Base-by-base conservation (phyloP, 2,888 invertebrate genomes). In the Notodonta ziczac region DNA sequence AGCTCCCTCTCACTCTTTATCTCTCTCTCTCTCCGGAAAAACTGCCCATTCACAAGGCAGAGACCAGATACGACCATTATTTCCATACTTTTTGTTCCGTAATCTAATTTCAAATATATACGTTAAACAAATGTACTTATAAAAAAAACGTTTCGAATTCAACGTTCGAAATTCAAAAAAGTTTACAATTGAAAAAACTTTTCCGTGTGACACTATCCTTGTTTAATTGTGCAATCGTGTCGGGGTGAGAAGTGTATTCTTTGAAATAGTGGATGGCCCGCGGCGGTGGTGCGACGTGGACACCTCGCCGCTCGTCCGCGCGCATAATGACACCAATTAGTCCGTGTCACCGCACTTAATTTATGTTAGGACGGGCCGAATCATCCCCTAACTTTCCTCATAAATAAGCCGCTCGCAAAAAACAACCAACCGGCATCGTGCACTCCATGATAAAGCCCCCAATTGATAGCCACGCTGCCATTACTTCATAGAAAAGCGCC, bases 251-350 rank as follows among this genome's bases (percentile, higher is more conserved):
- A 72, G 73, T 59, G 63, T 71, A 63, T 69, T 69, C 69, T 65
- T 66, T 66, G 70, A 63, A 62, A 59, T 60, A 65, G 67, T 68
- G 65, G 64, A 50, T 50, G 50, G 16, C 16, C 48, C 2, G 42
- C 13, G 50, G 61, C 51, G 39, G 64, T 58, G 59, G 24, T 24
- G 24, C 50, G 59, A 67, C 54, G 61, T 59, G 61, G 66, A 67
- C 70, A 73, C 68, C 67, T 59, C 61, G 70, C 72, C 74, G 78
- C 73, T 80, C 74, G 77, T 82, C 83, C 78, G 77, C 80, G 74
- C 72, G 71, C 74, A 81, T 88, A 87, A 86, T 86, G 85, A 85
- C 80, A 79, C 81, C 85, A 86, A 88, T 88, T 88, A 88, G 87
- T 88, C 76, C 77, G 77, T 83, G 87, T 87, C 86, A 77, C 84